phyloP scores from a whole-genome alignment of 2,113 vertebrate genomes.

The Taurulus bubalis region DNA sequence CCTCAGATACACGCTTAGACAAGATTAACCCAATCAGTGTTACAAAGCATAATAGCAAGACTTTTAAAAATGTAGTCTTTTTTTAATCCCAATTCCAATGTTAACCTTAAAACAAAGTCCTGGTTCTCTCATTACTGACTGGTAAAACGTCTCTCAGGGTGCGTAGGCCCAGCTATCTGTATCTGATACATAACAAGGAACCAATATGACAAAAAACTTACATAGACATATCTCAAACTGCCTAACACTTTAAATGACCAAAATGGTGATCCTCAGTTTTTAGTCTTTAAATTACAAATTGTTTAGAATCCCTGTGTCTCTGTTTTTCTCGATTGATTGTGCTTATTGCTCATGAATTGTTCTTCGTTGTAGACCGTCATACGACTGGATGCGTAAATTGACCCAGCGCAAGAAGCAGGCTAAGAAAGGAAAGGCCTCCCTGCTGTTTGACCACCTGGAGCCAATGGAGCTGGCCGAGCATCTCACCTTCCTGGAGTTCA shows the following conservation, averaged over 20 bases:
- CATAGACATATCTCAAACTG: not conserved
- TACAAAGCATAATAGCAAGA: not conserved
- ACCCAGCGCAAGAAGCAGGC: conserved; percentile 94
- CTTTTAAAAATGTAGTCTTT: not conserved
- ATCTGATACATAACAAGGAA: not conserved
- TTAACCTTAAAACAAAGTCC: not conserved
- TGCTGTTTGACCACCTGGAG: conserved; percentile 97
- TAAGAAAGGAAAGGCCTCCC: conserved; percentile 96
- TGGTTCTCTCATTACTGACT: not conserved
- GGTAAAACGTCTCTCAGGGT: not conserved
- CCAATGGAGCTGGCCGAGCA: conserved; percentile 97
- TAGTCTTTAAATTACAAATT: not conserved
- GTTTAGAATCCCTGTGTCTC: not conserved
- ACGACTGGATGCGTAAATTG: conserved; percentile 98
- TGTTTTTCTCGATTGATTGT: not conserved
- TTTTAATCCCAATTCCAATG: not conserved
- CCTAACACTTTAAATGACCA: not conserved
- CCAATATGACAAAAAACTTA: not conserved
- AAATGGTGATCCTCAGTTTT: not conserved
- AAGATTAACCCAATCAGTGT: not conserved
- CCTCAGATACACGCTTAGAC: not conserved
- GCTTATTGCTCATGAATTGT: not conserved
- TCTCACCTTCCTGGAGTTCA: conserved; percentile 98
- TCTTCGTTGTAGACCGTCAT: conserved; percentile 89
- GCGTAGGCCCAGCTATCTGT: not conserved